These are phyloP conservation scores for Sebastes iracundus DNA, from an alignment of 2,797 vertebrate genomes.

Conservation along the genomic window DNA sequence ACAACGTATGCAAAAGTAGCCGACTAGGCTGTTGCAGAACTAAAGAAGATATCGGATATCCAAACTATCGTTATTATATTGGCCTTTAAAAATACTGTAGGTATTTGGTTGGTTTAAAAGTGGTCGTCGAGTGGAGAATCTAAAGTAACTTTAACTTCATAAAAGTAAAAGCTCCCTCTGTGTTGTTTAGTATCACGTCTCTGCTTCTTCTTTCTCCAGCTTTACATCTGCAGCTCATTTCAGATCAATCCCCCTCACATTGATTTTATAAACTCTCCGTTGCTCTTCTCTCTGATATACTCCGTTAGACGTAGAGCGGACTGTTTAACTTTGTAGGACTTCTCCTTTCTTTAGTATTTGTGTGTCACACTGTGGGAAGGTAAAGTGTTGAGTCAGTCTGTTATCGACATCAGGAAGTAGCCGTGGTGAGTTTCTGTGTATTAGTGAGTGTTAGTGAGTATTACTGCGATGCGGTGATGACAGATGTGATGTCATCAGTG, in stretches of 20 bases:
- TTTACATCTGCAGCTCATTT: not conserved
- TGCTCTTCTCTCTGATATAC: not conserved
- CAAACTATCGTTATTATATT: no score
- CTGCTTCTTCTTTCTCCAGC: not conserved
- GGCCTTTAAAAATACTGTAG: no score
- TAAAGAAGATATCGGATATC: no score
- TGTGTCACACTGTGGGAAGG: not conserved
- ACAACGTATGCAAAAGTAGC: no score
- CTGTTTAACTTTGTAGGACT: not conserved
- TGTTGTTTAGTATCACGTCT: constrained; percentile 6
- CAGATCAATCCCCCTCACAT: not conserved
- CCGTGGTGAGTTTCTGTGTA: not conserved
- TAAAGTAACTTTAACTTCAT: no score
- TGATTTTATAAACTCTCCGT: not conserved
- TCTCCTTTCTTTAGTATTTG: no score
- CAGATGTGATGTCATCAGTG: not conserved
- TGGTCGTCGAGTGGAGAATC: no score
- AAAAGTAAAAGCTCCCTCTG: not conserved
- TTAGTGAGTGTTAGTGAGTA: not conserved
- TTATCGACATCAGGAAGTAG: constrained; percentile 16
- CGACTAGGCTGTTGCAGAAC: no score
- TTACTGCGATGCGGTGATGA: no score
- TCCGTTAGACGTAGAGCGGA: no score
- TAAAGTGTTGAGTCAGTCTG: not conserved
- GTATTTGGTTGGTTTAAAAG: no score